phyloP scores from a whole-genome alignment of 2,113 vertebrate species.

The Cyanoderma ruficeps region DNA sequence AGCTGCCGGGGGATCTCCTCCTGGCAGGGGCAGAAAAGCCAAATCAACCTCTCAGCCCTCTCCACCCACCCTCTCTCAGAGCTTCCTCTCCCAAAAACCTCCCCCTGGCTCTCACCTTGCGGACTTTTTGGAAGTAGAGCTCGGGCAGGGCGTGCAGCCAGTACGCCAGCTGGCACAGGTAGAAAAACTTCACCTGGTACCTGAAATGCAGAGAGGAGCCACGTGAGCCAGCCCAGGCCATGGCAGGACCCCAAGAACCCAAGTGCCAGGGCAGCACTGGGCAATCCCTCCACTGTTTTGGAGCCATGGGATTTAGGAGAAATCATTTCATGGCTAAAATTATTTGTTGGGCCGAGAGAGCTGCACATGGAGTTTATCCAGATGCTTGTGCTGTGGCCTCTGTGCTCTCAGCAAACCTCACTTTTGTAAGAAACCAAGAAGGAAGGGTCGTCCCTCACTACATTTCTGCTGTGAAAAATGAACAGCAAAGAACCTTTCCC shows the following conservation, averaged over 20 bases:
- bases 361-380: not conserved
- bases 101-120: conserved; percentile 84
- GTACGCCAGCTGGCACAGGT: conserved; percentile 94
- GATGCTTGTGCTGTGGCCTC: not conserved
- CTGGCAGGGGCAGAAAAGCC: conserved; percentile 70
- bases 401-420: not conserved
- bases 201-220: conserved; percentile 63
- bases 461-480: not conserved
- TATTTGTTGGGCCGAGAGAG: not conserved
- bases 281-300: not conserved
- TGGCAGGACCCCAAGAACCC: accelerated
- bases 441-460: not conserved
- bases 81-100: not conserved
- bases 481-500: not conserved
- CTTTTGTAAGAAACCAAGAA: not conserved
- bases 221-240: not conserved
- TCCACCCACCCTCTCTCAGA: not conserved
- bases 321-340: not conserved
- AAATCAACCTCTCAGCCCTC: accelerated
- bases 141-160: conserved; percentile 96
- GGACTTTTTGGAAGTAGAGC: conserved; percentile 98
- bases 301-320: not conserved
- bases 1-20: conserved; percentile 94
- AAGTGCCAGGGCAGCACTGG: accelerated
- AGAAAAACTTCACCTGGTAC: conserved; percentile 99